These are phyloP conservation scores for Lagodon rhomboides DNA, from an alignment of 2,797 vertebrate genomes.

Conservation along the genomic window DNA sequence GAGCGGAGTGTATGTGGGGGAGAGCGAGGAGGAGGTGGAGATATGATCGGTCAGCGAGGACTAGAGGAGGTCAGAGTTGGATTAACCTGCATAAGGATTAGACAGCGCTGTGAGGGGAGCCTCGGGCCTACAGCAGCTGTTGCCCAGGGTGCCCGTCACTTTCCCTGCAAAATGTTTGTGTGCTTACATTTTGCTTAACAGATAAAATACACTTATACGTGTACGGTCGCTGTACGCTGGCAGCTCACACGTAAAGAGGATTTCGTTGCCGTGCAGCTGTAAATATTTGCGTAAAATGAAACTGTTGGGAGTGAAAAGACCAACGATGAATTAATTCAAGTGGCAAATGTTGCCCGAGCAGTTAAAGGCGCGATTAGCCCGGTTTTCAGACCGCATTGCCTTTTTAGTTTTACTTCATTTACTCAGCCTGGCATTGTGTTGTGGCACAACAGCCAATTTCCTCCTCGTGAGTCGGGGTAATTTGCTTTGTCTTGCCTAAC, in stretches of 20 bases:
- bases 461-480: background rate
- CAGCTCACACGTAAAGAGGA: background rate
- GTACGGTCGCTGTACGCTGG: background rate
- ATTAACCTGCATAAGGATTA: slow-evolving; percentile 90
- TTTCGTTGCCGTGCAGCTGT: background rate
- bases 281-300: background rate
- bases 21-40: slow-evolving; percentile 68
- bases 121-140: slow-evolving; percentile 71
- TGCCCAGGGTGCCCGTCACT: slow-evolving; percentile 70
- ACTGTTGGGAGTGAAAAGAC: background rate
- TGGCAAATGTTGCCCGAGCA: slow-evolving; percentile 3
- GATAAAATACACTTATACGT: slow-evolving; percentile 18
- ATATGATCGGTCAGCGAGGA: slow-evolving; percentile 86
- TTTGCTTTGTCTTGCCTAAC: background rate
- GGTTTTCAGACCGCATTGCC: background rate
- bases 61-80: slow-evolving; percentile 87
- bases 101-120: slow-evolving; percentile 75
- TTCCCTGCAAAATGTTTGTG: slow-evolving; percentile 44
- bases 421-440: background rate
- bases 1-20: slow-evolving; percentile 38
- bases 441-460: background rate
- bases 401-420: background rate
- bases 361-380: slow-evolving; percentile 14
- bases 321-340: background rate
- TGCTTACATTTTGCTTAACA: slow-evolving; percentile 39